Evolutionary conservation across 1,140 invertebrate species (phyloP).

Genomic region (Psix sp.): DNA sequence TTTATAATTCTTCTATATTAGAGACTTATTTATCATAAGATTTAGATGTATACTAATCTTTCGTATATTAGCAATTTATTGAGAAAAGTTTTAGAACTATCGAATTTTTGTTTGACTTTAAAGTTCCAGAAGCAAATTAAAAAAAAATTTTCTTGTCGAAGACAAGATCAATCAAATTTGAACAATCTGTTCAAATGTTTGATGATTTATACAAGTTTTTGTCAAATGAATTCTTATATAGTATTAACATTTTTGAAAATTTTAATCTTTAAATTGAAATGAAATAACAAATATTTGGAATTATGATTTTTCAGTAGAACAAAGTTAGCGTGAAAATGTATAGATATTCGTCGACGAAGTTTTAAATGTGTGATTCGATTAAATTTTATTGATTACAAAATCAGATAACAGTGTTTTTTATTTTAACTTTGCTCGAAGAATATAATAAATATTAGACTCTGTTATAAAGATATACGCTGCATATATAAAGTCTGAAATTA

Average conservation of each 20-base stretch:
- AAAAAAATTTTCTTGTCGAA: not conserved
- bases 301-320: constrained; percentile 11
- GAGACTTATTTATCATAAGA: too few relatives aligned
- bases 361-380: not conserved
- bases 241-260: not conserved
- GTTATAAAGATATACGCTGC: constrained; percentile 54
- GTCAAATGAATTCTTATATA: not conserved
- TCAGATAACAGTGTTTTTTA: not conserved
- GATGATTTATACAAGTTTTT: not conserved
- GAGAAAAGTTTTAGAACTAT: not conserved
- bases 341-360: constrained; percentile 5
- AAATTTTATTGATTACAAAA: not conserved
- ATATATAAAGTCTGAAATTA: constrained; percentile 17
- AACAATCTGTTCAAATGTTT: constrained; percentile 2
- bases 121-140: not conserved
- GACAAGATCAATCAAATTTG: too few relatives aligned
- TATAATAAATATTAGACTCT: constrained; percentile 50
- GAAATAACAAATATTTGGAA: not conserved
- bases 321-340: constrained; percentile 4
- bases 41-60: too few relatives aligned
- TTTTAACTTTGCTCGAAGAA: constrained; percentile 31
- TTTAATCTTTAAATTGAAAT: not conserved
- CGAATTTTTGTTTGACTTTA: not conserved
- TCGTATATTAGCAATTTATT: not conserved
- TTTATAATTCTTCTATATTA: too few relatives aligned